Evolutionary conservation across 2,113 vertebrate genomes (phyloP), one percentile per base, ranked within the genome.

Genomic region (Takifugu flavidus): DNA sequence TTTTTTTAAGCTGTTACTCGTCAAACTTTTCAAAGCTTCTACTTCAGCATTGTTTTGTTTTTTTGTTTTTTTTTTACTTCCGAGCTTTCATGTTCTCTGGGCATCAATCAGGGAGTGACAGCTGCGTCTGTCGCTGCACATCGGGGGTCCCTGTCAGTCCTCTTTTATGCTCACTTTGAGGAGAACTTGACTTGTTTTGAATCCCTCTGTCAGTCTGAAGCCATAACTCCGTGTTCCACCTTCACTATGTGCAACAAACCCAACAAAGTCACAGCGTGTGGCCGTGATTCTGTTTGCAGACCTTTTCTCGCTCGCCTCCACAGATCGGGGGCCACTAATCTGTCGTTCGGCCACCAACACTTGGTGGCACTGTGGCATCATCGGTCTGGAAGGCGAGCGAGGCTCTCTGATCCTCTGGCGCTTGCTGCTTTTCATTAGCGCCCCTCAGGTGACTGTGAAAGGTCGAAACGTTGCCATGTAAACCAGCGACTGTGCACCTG

Each of bases 371-470:
- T 49, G 15, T 25, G n/a, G 47, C 20, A 3, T 49, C 47, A 49
- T 20, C 34, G 8, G 7, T 39, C 34, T 39, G 34, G 8, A 39
- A 39, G 34, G 31, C 31, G 6, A 39, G 8, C 8, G 34, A 39
- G 34, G 34, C 34, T 10, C 34, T 39, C 34, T 39, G 29, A 49
- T 67, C 62, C 27, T 53, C 59, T 66, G 26, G 55, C 31, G 7
- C 6, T 60, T 65, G 56, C 70, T 62, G 57, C 51, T 78, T 71
- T 75, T 78, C 61, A 59, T 79, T 65, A 50, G 42, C 75, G 53
- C 3, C 58, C 66, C 57, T 76, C 67, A 62, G 75, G 61, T 79
- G 59, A 75, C 45, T 39, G 51, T 53, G 46, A 65, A 82, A 78
- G 71, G 64, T 81, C 73, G 76, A 29, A 47, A 31, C 12, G 54